These are phyloP conservation scores for Chrysemys picta DNA, from an alignment of 2,113 vertebrate species.

Conservation along the genomic window DNA sequence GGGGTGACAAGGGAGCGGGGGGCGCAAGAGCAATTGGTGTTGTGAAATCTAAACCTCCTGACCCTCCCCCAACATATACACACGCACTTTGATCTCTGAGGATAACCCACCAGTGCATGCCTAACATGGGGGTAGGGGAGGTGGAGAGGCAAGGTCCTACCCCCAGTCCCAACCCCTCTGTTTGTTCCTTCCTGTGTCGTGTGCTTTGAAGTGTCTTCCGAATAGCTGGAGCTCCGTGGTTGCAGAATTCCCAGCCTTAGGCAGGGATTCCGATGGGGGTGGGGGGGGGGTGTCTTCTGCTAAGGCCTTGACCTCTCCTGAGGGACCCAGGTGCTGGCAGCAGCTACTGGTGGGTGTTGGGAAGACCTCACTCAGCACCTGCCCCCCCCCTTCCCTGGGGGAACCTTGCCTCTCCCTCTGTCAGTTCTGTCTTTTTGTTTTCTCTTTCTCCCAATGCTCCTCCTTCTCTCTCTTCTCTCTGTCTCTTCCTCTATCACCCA, in stretches of 20 bases:
- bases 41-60: background rate
- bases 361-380: constrained; percentile 21
- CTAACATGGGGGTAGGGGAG: constrained; percentile 36
- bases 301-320: background rate
- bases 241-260: background rate
- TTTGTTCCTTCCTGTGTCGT: constrained; percentile 29
- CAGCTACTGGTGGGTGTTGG: background rate
- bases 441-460: constrained; percentile 2
- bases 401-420: background rate
- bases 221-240: constrained; percentile 37
- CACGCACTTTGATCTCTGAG: background rate
- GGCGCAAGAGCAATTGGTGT: constrained; percentile 13
- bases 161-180: constrained; percentile 55
- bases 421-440: background rate
- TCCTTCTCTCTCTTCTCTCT: background rate
- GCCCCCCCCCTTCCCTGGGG: background rate
- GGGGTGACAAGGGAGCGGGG: constrained; percentile 1
- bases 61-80: background rate
- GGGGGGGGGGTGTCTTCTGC: background rate
- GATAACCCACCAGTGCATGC: constrained; percentile 69
- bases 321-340: background rate
- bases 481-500: background rate
- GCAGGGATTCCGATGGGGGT: background rate
- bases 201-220: constrained; percentile 58
- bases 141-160: constrained; percentile 10